Percentiles rank a stretch among this genome's conserved stretches.
Conservation (phyloP, 2,888 invertebrate species). For the Chelonus formosanus region DNA sequence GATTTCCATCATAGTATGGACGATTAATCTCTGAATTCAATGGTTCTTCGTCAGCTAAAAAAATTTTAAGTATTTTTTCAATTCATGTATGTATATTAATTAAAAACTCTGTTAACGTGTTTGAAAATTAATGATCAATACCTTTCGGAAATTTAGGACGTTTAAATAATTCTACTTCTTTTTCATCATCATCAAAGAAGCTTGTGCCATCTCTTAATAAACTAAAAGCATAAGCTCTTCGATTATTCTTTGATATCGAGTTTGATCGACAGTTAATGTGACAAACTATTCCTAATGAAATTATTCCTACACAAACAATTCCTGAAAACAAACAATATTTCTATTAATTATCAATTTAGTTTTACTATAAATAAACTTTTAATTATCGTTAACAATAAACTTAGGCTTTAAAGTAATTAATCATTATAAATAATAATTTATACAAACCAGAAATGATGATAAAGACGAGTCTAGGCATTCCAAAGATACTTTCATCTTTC, state of each 20-base stretch:
- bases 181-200: constrained; percentile 67
- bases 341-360: constrained; percentile 16
- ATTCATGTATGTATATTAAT: too few species aligned
- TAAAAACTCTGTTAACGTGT: too few species aligned
- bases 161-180: constrained; percentile 66
- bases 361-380: too few species aligned
- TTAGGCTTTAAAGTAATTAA: too few species aligned
- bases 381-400: too few species aligned
- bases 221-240: constrained; percentile 70
- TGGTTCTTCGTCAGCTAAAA: constrained; percentile 21
- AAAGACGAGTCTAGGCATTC: constrained; percentile 80
- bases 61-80: too few species aligned
- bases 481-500: constrained; percentile 74
- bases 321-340: constrained; percentile 59
- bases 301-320: constrained; percentile 67
- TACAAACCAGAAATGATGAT: constrained; percentile 75
- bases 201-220: constrained; percentile 68
- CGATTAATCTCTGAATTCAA: constrained; percentile 62
- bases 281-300: constrained; percentile 68
- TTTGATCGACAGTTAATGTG: constrained; percentile 67
- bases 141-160: constrained; percentile 50
- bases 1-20: constrained; percentile 78
- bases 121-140: too few species aligned
- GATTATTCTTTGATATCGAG: constrained; percentile 54
- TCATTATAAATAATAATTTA: neutral